A percentile compares a stretch with the other conserved stretches of the same genome.
Evolutionary conservation across 2,888 invertebrate genomes (phyloP).

Genomic region (Pheosia gnoma): DNA sequence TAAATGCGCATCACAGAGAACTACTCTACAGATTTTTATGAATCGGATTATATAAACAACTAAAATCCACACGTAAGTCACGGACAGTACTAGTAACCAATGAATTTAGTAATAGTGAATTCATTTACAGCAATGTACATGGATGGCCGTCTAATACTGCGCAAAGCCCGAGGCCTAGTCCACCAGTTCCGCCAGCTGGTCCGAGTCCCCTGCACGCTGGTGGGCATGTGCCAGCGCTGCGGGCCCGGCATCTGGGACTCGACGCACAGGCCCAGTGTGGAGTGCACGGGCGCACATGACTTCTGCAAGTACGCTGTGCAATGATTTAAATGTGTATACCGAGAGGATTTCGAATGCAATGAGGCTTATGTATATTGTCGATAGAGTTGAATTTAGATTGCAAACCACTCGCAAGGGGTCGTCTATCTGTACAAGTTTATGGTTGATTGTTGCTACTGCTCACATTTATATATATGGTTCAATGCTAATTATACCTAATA

Average conservation of each 20-base stretch:
- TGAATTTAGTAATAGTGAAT: background rate
- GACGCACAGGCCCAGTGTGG: slow-evolving; percentile 93
- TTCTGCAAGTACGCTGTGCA: slow-evolving; percentile 75
- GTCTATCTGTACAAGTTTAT: no score
- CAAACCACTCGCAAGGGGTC: no score
- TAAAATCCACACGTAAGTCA: no score
- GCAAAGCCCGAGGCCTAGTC: slow-evolving; percentile 95
- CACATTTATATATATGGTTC: no score
- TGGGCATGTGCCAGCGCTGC: slow-evolving; percentile 93
- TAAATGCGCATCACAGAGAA: no score
- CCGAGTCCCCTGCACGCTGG: slow-evolving; percentile 94
- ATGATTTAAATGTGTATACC: slow-evolving; percentile 21
- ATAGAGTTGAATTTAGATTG: no score
- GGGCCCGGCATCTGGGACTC: slow-evolving; percentile 98
- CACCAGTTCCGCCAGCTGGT: slow-evolving; percentile 95
- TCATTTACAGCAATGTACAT: slow-evolving; percentile 93
- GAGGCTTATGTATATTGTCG: no score
- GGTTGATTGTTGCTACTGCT: no score
- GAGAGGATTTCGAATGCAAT: no score
- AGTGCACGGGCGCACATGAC: slow-evolving; percentile 91
- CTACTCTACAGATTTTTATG: no score
- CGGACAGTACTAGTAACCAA: background rate
- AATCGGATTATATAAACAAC: no score
- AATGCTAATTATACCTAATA: no score
- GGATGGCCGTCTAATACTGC: slow-evolving; percentile 95